phyloP scores from a whole-genome alignment of 2,888 invertebrate genomes.

The Liodrosophila aerea region DNA sequence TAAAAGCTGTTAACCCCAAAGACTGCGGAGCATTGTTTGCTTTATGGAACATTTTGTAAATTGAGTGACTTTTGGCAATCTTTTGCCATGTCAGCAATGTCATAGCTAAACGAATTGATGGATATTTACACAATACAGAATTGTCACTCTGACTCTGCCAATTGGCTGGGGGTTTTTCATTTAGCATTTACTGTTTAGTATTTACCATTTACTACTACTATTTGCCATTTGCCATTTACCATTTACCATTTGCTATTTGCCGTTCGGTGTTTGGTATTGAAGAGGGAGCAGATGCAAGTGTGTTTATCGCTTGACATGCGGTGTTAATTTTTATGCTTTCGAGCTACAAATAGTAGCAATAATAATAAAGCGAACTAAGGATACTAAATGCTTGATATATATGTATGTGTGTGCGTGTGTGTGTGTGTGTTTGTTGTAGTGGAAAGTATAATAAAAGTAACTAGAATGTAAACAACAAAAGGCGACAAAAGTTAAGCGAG shows the following conservation, averaged over 20 bases:
- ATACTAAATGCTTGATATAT: constrained; percentile 34
- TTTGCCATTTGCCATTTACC: constrained; percentile 1
- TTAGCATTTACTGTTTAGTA: too few species aligned
- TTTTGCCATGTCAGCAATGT: constrained; percentile 3
- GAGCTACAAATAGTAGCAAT: background rate
- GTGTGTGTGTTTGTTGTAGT: too few species aligned
- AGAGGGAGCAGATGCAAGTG: too few species aligned
- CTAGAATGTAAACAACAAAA: constrained; percentile 54
- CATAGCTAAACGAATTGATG: constrained; percentile 1
- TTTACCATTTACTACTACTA: background rate
- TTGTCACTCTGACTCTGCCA: background rate
- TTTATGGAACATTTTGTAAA: background rate
- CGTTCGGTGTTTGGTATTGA: background rate
- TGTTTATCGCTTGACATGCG: constrained; percentile 44
- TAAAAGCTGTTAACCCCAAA: too few species aligned
- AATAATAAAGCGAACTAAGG: constrained; percentile 16
- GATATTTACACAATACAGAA: background rate
- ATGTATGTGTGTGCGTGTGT: constrained; percentile 1
- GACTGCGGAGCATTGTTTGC: background rate
- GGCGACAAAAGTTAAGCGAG: constrained; percentile 9
- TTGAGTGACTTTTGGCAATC: background rate
- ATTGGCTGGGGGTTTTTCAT: constrained; percentile 3
- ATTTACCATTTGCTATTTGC: constrained; percentile 7
- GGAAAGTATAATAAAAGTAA: constrained; percentile 44
- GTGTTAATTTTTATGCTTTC: constrained; percentile 53